These are phyloP conservation scores for Anniella stebbinsi DNA, from an alignment of 2,797 vertebrate species.

Conservation along the genomic window DNA sequence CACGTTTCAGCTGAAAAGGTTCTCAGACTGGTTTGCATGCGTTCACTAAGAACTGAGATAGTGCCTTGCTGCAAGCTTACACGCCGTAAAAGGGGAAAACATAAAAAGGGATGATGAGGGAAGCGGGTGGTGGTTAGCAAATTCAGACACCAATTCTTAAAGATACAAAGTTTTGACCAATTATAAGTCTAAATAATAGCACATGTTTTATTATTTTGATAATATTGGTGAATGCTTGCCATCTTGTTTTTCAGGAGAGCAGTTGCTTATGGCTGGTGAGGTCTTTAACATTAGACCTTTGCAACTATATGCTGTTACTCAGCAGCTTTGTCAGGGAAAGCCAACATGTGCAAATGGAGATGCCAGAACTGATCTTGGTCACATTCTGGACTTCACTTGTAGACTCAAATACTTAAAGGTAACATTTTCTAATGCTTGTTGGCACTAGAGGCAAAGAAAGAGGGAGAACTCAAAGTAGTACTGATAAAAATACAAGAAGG, in stretches of 20 bases:
- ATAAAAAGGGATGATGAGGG: not conserved
- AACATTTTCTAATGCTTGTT: constrained; percentile 17
- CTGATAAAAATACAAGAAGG: not conserved
- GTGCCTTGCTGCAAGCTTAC: not conserved
- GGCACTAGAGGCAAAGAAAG: not conserved
- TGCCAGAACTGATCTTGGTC: constrained; percentile 94
- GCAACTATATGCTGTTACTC: constrained; percentile 92
- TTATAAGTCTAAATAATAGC: not conserved
- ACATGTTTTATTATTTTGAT: not conserved
- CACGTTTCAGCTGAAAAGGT: not conserved
- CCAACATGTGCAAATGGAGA: constrained; percentile 94
- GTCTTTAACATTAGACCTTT: constrained; percentile 91
- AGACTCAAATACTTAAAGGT: constrained; percentile 97
- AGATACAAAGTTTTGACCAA: not conserved
- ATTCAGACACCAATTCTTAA: not conserved
- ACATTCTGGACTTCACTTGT: constrained; percentile 98
- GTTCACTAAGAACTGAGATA: not conserved
- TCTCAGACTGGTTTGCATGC: not conserved
- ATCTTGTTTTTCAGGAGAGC: constrained; percentile 86
- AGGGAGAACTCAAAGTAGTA: not conserved
- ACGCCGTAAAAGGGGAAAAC: not conserved
- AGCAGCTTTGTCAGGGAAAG: constrained; percentile 91
- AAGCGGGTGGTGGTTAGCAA: not conserved
- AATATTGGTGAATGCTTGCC: not conserved
- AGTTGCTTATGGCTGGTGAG: constrained; percentile 90